These are phyloP conservation scores for Smutsia temminckii DNA, from an alignment of 2,797 vertebrate genomes.

Conservation along the genomic window DNA sequence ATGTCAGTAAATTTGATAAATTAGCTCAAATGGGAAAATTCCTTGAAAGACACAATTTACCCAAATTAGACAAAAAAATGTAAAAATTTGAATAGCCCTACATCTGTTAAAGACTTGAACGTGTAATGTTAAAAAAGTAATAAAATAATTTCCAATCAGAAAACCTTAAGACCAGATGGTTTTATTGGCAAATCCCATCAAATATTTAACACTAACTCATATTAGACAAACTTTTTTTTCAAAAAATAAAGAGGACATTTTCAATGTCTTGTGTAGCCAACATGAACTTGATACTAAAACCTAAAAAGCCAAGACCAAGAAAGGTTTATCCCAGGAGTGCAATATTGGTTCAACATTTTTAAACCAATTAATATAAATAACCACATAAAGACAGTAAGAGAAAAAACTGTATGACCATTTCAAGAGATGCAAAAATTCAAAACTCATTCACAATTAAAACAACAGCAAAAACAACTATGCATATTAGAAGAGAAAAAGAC, in stretches of 20 bases:
- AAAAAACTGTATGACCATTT: not conserved
- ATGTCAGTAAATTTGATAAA: not conserved
- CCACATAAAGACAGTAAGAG: not conserved
- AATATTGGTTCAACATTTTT: no score
- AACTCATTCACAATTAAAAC: not conserved
- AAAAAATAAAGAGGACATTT: not conserved
- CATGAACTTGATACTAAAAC: not conserved
- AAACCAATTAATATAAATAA: not conserved
- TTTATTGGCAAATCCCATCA: not conserved
- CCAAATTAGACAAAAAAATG: not conserved
- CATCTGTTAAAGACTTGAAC: not conserved
- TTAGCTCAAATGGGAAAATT: not conserved
- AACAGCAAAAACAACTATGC: not conserved
- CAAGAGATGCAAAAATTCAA: not conserved
- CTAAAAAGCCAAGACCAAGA: no score
- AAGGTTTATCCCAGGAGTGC: no score
- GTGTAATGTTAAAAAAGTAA: not conserved
- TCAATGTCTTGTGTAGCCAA: not conserved
- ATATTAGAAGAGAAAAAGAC: not conserved
- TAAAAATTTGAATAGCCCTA: not conserved
- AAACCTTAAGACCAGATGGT: not conserved
- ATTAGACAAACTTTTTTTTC: not conserved
- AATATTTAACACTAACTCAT: not conserved
- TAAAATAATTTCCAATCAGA: not conserved
- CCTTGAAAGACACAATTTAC: not conserved